Conservation (phyloP, 64 coral and sea anemone genomes). For the Astreopora myriophthalma region DNA sequence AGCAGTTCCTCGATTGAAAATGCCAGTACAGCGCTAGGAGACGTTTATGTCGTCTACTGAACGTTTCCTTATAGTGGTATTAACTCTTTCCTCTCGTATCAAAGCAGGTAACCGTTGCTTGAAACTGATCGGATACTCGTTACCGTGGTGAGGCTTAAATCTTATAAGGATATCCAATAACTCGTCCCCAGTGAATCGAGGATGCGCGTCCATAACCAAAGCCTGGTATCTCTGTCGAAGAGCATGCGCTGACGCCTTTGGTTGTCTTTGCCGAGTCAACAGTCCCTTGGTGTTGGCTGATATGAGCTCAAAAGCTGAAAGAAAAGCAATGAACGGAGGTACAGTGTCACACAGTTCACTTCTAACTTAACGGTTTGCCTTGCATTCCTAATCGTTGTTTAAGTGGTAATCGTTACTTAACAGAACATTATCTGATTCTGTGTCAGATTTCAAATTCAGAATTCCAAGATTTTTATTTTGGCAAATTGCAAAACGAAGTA, state of each 20-base stretch:
- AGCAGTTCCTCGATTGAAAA: too few relatives aligned
- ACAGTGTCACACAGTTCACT: neutral
- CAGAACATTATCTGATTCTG: too few relatives aligned
- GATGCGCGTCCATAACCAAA: conserved; percentile 19
- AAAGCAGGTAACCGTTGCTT: conserved; percentile 52
- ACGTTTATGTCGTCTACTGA: neutral
- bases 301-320: conserved; percentile 4
- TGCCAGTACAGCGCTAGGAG: neutral
- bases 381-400: too few relatives aligned
- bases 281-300: conserved; percentile 71
- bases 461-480: too few relatives aligned
- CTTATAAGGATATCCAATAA: conserved; percentile 54
- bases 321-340: neutral
- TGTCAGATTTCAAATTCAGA: too few relatives aligned
- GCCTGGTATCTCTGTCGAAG: conserved; percentile 57
- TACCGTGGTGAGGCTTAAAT: conserved; percentile 43
- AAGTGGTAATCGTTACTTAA: too few relatives aligned
- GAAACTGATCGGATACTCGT: neutral
- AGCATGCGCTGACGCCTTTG: conserved; percentile 72
- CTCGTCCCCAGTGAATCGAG: conserved; percentile 71
- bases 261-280: conserved; percentile 72
- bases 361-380: too few relatives aligned
- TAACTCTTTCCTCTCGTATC: conserved; percentile 72
- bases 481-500: too few relatives aligned
- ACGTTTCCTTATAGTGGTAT: conserved; percentile 49